Percentiles rank a stretch among this genome's conserved stretches.
These are phyloP conservation scores for Chalcosyrphus nemorum DNA, from an alignment of 2,888 invertebrate species.

Conservation along the genomic window DNA sequence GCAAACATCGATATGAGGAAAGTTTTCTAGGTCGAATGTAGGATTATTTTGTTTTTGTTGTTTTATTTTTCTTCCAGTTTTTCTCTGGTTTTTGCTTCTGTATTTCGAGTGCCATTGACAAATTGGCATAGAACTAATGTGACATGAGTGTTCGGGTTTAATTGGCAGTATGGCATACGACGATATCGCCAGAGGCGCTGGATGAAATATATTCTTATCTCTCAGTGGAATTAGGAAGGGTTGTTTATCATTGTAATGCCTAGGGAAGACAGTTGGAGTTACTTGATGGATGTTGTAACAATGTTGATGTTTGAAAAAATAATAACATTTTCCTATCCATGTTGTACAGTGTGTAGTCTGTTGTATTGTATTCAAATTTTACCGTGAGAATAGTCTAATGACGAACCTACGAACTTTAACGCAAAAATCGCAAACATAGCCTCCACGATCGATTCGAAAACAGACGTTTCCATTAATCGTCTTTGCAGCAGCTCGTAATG, in stretches of 20 bases:
- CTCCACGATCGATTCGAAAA: too few species aligned
- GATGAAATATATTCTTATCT: conserved; percentile 16
- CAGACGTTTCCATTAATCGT: too few species aligned
- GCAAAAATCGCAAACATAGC: too few species aligned
- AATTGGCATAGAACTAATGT: conserved; percentile 46
- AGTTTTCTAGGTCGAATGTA: conserved; percentile 33
- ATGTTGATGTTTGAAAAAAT: not conserved
- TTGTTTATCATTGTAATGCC: not conserved
- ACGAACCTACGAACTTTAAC: too few species aligned
- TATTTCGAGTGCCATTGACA: conserved; percentile 35
- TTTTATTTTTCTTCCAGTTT: conserved; percentile 4
- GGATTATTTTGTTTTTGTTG: not conserved
- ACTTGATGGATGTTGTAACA: not conserved
- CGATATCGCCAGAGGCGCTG: conserved; percentile 1
- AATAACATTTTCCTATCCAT: not conserved
- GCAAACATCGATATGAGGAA: conserved; percentile 53
- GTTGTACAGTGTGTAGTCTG: not conserved
- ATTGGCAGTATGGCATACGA: conserved; percentile 30
- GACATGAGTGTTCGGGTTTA: conserved; percentile 49
- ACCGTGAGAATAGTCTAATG: too few species aligned
- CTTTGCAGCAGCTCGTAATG: too few species aligned
- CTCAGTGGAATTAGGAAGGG: not conserved
- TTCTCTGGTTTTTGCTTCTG: not conserved
- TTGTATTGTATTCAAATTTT: too few species aligned
- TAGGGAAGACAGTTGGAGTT: not conserved